Conservation (phyloP, 2,888 invertebrate species). For the Abrostola triplasia region DNA sequence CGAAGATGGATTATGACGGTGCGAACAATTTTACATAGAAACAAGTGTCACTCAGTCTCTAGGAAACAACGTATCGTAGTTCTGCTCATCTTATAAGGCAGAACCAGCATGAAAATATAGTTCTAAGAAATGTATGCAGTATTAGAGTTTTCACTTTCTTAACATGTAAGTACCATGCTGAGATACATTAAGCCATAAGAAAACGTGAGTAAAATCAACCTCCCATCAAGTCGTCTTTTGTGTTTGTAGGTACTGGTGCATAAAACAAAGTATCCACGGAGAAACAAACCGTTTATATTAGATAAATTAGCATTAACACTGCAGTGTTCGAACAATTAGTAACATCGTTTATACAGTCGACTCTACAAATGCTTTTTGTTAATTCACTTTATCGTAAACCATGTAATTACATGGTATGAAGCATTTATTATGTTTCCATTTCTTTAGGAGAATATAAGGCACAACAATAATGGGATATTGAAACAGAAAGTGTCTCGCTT, state of each 20-base stretch:
- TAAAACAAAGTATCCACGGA: slow-evolving; percentile 31
- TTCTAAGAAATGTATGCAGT: slow-evolving; percentile 31
- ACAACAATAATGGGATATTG: no score
- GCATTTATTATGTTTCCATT: no score
- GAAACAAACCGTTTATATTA: slow-evolving; percentile 35
- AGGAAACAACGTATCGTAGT: neutral
- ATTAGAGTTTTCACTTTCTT: slow-evolving; percentile 61
- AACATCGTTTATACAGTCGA: slow-evolving; percentile 17
- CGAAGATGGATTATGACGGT: neutral
- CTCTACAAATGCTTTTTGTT: neutral
- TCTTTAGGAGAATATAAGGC: no score
- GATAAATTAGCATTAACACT: slow-evolving; percentile 44
- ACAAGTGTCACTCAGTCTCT: neutral
- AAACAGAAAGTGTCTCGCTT: slow-evolving; percentile 9
- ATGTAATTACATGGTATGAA: no score
- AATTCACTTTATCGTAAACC: neutral
- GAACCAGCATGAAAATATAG: neutral
- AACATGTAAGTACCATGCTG: slow-evolving; percentile 27
- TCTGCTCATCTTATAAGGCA: neutral
- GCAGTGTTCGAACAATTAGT: slow-evolving; percentile 15
- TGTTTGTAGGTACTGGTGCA: slow-evolving; percentile 31
- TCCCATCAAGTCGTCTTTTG: slow-evolving; percentile 52
- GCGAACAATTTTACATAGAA: neutral
- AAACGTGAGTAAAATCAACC: slow-evolving; percentile 57
- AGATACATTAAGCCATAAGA: slow-evolving; percentile 42